Evolutionary conservation across 2,888 invertebrate species (phyloP), one percentile per base, ranked within the genome.

Genomic region (Chloromyia formosa): DNA sequence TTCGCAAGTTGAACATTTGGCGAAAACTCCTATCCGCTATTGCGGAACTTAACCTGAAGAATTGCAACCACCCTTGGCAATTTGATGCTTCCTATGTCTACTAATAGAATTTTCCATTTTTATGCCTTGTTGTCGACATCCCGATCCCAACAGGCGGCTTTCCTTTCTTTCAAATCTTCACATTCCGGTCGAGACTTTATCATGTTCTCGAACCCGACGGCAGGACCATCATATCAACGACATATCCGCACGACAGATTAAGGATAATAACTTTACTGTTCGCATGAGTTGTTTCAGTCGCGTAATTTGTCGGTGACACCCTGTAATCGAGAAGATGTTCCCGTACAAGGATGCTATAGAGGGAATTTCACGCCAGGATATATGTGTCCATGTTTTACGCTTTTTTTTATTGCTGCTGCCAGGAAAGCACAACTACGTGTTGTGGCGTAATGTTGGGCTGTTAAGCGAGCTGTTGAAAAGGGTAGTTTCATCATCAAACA

Each of bases 301-400:
- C 56, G 71, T 71, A 71, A 71, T 71, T 71, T 56, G 71, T 71
- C 27, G 71, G 71, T 71, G 56, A 71, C 71, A 71, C 71, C 58
- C 71, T 56, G 56, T 71, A 71, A 71, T 71, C 27, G 71, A 71
- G 71, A 58, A 56, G 71, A 58, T 58, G 66, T 66, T 66, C 66
- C 45, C 20, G 35, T 40, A n/a, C 14, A n/a, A 49, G 49, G 3
- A 49, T 49, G 12, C 49, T 49, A 4, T 58, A 22, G 58, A 58
- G 20, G 18, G 20, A 58, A 18, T 54, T 69, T 69, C 68, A 69
- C 49, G 68, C 68, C 53, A 20, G 53, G 14, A 69, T 54, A 23
- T 3, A 49, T 49, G 7, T 22, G 56, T 18, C 4, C 56, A 3
- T 49, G 14, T 60, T 60, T 60, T 56, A 20, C 7, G 1, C 18